These are phyloP conservation scores for western clawed frog (Xenopus tropicalis) DNA, from an alignment of 2,113 vertebrate genomes.

Conservation along the genomic window DNA sequence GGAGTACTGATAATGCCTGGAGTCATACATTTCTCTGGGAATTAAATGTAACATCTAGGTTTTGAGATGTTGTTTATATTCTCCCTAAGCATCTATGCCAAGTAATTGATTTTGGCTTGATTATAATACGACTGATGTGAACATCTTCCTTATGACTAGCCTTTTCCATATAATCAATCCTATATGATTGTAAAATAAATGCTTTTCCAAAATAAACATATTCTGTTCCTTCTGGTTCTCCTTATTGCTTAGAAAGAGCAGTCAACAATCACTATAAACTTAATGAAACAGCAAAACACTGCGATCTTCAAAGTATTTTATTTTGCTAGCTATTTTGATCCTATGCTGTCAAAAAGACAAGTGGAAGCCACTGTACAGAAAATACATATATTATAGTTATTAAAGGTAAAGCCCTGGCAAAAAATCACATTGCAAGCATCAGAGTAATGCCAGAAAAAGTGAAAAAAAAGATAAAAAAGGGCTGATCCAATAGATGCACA, in stretches of 20 bases:
- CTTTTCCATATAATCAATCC: too few species aligned
- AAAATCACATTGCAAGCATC: conserved; percentile 37
- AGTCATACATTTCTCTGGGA: too few species aligned
- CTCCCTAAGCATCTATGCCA: too few species aligned
- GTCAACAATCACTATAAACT: conserved; percentile 12
- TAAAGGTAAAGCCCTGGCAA: conserved; percentile 33
- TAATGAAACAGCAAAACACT: conserved; percentile 23
- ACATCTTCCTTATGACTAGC: too few species aligned
- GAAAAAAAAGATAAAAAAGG: conserved; percentile 33
- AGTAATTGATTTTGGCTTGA: too few species aligned
- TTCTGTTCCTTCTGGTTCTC: too few species aligned
- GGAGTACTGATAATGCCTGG: too few species aligned
- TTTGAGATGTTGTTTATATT: too few species aligned
- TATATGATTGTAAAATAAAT: too few species aligned
- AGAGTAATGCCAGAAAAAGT: conserved; percentile 33
- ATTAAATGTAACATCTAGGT: too few species aligned
- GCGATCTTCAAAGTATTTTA: conserved; percentile 30
- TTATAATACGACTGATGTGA: too few species aligned
- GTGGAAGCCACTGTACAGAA: conserved; percentile 33
- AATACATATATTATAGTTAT: conserved; percentile 36
- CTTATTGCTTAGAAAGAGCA: conserved; percentile 1
- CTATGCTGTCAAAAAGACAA: conserved; percentile 37
- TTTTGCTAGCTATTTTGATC: conserved; percentile 35
- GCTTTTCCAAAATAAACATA: too few species aligned
- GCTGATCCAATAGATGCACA: conserved; percentile 19